Evolutionary conservation across 1,140 invertebrate genomes (phyloP).

Genomic region (Zelostemma sp.): DNA sequence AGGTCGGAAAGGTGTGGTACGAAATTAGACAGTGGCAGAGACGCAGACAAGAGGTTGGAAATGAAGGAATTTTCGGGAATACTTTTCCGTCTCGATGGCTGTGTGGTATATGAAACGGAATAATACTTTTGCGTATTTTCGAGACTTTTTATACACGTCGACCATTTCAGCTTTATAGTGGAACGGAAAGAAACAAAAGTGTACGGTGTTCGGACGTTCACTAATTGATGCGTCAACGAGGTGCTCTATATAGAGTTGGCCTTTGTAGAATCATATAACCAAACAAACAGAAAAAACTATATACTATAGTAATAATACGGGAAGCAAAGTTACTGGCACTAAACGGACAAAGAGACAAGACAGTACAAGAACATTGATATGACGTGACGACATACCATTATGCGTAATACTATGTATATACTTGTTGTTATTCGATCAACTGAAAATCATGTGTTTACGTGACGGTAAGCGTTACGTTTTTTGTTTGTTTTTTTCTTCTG

Average conservation of each 20-base stretch:
- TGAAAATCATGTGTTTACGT: constrained; percentile 31
- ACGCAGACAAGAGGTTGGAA: constrained; percentile 50
- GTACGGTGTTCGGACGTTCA: constrained; percentile 46
- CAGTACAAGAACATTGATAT: constrained; percentile 47
- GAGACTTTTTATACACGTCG: constrained; percentile 28
- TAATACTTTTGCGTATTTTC: constrained; percentile 29
- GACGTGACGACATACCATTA: constrained; percentile 43
- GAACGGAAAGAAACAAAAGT: constrained; percentile 27
- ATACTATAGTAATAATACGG: constrained; percentile 44
- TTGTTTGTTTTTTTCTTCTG: constrained; percentile 6
- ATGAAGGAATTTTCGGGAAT: constrained; percentile 39
- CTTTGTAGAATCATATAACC: constrained; percentile 45
- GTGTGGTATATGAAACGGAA: constrained; percentile 20
- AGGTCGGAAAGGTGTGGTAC: constrained; percentile 20
- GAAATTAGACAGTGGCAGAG: constrained; percentile 49
- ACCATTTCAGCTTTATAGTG: constrained; percentile 16
- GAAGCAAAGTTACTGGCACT: constrained; percentile 42
- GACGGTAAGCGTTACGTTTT: not conserved
- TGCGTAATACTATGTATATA: constrained; percentile 9
- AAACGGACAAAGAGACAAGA: constrained; percentile 47
- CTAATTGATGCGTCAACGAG: constrained; percentile 39
- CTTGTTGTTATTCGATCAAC: constrained; percentile 36
- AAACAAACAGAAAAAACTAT: constrained; percentile 42
- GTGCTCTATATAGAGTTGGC: constrained; percentile 45
- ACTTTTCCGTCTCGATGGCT: constrained; percentile 13